A percentile compares a stretch with the other conserved stretches of the same genome.
Conservation (phyloP, 2,113 vertebrate genomes). For the Callionymus lyra region DNA sequence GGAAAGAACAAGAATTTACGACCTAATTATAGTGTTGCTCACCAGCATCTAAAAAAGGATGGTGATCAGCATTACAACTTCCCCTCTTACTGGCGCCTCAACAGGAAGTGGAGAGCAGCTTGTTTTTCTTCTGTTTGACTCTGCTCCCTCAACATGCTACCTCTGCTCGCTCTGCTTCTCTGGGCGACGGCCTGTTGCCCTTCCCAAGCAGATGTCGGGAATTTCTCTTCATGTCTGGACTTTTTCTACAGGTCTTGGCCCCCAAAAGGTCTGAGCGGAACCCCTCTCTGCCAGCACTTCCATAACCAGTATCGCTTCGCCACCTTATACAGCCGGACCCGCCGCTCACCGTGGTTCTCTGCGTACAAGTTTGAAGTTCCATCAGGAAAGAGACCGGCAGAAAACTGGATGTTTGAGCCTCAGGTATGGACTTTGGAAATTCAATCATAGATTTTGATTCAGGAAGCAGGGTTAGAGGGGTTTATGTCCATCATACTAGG, state of each 20-base stretch:
- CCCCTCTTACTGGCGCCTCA: too few relatives aligned
- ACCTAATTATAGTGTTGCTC: too few relatives aligned
- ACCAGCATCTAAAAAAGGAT: too few relatives aligned
- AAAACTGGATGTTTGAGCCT: conserved; percentile 59
- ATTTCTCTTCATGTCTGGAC: conserved; percentile 43
- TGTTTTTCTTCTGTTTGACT: too few relatives aligned
- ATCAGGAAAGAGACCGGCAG: conserved; percentile 40
- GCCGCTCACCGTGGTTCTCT: conserved; percentile 55
- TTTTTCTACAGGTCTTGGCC: conserved; percentile 52
- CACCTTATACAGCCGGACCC: conserved; percentile 48
- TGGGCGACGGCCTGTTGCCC: conserved; percentile 3
- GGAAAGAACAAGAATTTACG: too few relatives aligned
- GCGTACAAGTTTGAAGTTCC: conserved; percentile 41
- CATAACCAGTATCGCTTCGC: conserved; percentile 49
- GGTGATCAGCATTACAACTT: too few relatives aligned
- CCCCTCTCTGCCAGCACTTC: conserved; percentile 55
- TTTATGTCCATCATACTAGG: too few relatives aligned
- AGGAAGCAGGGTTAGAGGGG: too few relatives aligned
- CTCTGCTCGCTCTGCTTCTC: not conserved
- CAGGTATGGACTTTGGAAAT: conserved; percentile 41
- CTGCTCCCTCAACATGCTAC: conserved; percentile 5
- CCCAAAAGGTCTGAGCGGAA: conserved; percentile 47
- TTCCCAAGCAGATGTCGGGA: conserved; percentile 41
- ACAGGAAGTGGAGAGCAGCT: too few relatives aligned
- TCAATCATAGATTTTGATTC: not conserved